Conservation (phyloP, 2,888 invertebrate species). For the Agriopis leucophaearia region DNA sequence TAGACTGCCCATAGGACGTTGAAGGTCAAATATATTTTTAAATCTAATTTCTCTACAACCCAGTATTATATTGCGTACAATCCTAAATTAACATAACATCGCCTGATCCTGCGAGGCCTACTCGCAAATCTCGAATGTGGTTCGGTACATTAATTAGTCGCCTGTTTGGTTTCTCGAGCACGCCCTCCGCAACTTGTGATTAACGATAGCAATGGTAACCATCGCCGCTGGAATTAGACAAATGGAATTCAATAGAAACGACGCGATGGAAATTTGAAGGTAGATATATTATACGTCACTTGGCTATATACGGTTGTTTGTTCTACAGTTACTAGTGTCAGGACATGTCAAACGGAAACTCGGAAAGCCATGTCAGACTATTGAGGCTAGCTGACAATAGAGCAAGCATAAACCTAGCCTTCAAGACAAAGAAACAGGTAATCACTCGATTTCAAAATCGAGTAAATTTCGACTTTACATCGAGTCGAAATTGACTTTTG, state of each 20-base stretch:
- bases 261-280: conserved; percentile 39
- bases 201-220: conserved; percentile 17
- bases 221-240: conserved; percentile 24
- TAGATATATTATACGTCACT: conserved; percentile 34
- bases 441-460: too few species aligned
- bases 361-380: too few species aligned
- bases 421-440: too few species aligned
- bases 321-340: too few species aligned
- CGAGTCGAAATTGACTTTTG: too few species aligned
- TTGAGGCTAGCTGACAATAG: too few species aligned
- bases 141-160: conserved; percentile 24
- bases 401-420: too few species aligned
- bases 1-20: too few species aligned
- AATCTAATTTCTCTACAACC: not conserved
- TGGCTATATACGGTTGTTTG: too few species aligned
- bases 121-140: conserved; percentile 22
- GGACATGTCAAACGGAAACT: too few species aligned
- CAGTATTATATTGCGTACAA: conserved; percentile 1
- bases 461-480: too few species aligned
- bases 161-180: conserved; percentile 23
- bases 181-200: conserved; percentile 25
- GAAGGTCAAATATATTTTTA: too few species aligned
- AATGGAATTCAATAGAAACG: conserved; percentile 4
- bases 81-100: conserved; percentile 17
- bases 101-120: conserved; percentile 2